Evolutionary conservation across 2,113 vertebrate species (phyloP), one percentile per base, ranked within the genome.

Genomic region (Lampris incognitus): DNA sequence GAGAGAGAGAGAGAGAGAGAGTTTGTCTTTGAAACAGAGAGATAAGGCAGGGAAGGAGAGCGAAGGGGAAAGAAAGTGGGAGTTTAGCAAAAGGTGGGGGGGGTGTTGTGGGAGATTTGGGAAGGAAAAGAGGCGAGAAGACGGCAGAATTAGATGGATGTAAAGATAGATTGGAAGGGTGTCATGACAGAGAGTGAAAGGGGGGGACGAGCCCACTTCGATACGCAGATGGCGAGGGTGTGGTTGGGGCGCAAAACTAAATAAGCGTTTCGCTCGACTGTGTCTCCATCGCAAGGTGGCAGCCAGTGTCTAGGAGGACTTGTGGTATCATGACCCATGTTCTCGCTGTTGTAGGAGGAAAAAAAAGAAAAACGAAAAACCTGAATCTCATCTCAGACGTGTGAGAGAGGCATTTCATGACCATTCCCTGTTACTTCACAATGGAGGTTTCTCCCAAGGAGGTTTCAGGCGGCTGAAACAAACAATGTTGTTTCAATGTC

Each of bases 211-310:
- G 44, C 42, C 54, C 64, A 46, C 70, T 62, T 68, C 72, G 78
- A 85, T 82, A 83, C 82, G 85, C 66, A 87, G 86, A 85, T 70
- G 37, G 73, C 1, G 57, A 83, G 77, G 88, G 89, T 82, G 83
- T 83, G 81, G 85, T 87, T 37, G 75, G 13, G 66, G 76, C 2
- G 1, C 66, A 54, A 79, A 73, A 72, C 88, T 79, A 77, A 85
- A 88, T 80, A 76, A 83, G 85, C 40, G 76, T 82, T 83, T 76
- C 74, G 66, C 79, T 83, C 81, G 57, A 61, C 54, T 79, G 72
- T 81, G 78, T 74, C 63, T 74, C 67, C 65, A 81, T 86, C 77
- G 67, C 13, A 66, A 78, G 67, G 82, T 64, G 76, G 84, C 13
- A 74, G 77, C 64, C 78, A 61, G 74, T 70, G 69, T 85, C 71